phyloP scores from a whole-genome alignment of 2,113 vertebrate species.

The Pterophyllum scalare region DNA sequence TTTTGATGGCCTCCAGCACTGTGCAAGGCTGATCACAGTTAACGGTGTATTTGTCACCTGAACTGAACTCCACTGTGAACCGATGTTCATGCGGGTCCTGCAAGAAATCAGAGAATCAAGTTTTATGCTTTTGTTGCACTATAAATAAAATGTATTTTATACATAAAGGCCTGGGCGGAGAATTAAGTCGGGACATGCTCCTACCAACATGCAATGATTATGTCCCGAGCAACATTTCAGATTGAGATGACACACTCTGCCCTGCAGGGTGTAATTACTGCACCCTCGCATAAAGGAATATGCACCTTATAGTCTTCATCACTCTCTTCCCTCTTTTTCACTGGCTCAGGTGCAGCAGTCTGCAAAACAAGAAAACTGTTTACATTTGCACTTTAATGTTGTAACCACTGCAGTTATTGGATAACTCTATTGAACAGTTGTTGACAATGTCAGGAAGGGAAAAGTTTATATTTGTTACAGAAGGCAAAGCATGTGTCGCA shows the following conservation, averaged over 20 bases:
- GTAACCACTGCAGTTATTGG: background rate
- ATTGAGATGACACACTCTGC: no score
- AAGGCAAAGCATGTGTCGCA: background rate
- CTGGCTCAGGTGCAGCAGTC: background rate
- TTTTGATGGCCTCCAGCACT: constrained; percentile 20
- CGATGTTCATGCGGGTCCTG: background rate
- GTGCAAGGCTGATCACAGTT: background rate
- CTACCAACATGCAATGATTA: no score
- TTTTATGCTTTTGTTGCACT: background rate
- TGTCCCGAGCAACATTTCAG: no score
- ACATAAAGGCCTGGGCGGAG: background rate
- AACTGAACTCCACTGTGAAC: background rate
- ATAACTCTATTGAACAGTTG: background rate
- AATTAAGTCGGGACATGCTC: no score
- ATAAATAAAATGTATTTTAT: background rate
- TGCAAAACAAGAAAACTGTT: background rate
- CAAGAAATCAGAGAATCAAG: background rate
- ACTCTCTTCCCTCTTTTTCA: background rate
- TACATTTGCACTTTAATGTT: background rate
- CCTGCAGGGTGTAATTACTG: no score
- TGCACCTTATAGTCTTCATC: background rate
- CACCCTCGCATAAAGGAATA: background rate
- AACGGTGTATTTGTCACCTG: accelerated
- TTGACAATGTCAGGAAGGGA: background rate
- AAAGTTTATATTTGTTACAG: no score